Percentiles rank a stretch among this genome's conserved stretches.
These are phyloP conservation scores for Cryptotis parvus DNA, from an alignment of 2,113 vertebrate species.

Conservation along the genomic window DNA sequence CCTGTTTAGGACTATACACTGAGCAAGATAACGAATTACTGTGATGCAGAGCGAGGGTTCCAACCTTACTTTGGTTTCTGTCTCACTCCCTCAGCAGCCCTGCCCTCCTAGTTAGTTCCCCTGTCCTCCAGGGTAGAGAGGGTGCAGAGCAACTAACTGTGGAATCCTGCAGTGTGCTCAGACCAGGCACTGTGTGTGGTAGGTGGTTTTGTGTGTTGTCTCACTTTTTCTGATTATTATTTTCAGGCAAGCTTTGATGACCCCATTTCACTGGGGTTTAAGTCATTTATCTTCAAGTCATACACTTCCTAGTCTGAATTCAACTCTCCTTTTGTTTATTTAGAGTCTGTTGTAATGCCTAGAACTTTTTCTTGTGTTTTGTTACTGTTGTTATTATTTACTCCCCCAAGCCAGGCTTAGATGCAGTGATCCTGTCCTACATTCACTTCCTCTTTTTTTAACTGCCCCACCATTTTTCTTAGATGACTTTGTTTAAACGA, in stretches of 20 bases:
- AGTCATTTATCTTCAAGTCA: background rate
- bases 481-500: background rate
- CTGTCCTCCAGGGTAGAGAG: background rate
- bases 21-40: background rate
- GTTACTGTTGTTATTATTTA: background rate
- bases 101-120: background rate
- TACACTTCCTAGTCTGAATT: background rate
- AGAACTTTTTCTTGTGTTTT: background rate
- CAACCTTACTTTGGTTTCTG: background rate
- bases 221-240: background rate
- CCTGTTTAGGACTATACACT: background rate
- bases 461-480: background rate
- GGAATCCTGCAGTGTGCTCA: background rate
- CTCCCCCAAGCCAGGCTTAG: background rate
- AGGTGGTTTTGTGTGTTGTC: background rate
- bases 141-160: rapidly evolving
- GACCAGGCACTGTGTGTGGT: background rate
- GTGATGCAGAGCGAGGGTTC: background rate
- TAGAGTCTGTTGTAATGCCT: background rate
- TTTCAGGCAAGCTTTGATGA: background rate
- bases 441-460: background rate
- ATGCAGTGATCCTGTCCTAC: background rate
- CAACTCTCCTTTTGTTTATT: background rate
- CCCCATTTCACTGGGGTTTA: background rate
- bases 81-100: background rate